Conservation (phyloP, 2,797 vertebrate genomes). For the Rhincodon typus region DNA sequence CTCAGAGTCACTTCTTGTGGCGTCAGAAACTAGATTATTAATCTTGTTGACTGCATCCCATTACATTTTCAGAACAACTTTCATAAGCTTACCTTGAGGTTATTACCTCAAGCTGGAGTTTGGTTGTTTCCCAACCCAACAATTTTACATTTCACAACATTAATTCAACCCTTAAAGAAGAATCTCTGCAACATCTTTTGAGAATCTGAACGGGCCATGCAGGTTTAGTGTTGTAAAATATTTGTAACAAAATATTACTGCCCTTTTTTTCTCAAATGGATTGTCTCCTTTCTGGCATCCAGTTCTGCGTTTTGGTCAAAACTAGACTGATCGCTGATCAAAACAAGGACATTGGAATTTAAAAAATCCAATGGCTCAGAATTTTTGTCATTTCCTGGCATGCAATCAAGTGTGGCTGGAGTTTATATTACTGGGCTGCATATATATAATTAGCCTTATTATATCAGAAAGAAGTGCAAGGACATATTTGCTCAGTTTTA, state of each 20-base stretch:
- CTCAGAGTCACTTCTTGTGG: not conserved
- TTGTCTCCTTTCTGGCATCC: not conserved
- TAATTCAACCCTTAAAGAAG: not conserved
- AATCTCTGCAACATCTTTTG: not conserved
- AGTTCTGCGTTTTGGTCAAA: not conserved
- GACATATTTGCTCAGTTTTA: not conserved
- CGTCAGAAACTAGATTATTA: not conserved
- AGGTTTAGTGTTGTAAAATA: not conserved
- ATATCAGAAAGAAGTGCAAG: not conserved
- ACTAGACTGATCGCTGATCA: not conserved
- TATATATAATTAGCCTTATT: not conserved
- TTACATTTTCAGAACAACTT: constrained; percentile 61
- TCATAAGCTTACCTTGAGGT: not conserved
- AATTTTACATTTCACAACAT: not conserved
- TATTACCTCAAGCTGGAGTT: not conserved
- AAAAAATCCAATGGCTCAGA: not conserved
- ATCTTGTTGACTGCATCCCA: not conserved
- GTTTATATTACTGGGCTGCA: not conserved
- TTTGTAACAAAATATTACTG: not conserved
- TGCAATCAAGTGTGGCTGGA: not conserved
- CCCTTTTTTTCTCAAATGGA: not conserved
- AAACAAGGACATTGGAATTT: not conserved
- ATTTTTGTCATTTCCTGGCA: not conserved
- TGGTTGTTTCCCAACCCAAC: not conserved
- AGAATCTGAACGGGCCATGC: not conserved